Evolutionary conservation across 2,797 vertebrate species (phyloP).

Genomic region (Falco novaeseelandiae): DNA sequence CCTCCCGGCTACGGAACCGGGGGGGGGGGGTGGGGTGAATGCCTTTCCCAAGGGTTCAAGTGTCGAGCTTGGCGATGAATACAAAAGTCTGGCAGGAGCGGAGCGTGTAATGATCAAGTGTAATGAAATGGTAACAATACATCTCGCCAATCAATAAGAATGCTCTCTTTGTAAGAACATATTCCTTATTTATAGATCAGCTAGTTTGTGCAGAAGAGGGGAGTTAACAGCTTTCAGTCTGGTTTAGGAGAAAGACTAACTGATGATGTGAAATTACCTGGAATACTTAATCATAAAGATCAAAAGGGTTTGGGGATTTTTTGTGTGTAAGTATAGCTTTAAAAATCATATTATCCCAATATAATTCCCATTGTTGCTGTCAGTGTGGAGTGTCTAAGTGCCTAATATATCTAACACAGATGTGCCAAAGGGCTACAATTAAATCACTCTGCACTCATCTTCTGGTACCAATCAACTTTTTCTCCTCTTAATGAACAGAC

Average conservation of each 20-base stretch:
- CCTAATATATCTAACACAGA: constrained; percentile 34
- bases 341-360: constrained; percentile 44
- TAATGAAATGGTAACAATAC: constrained; percentile 1
- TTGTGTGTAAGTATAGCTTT: not conserved
- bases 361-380: constrained; percentile 50
- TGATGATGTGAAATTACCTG: constrained; percentile 38
- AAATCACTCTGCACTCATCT: constrained; percentile 63
- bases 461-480: constrained; percentile 63
- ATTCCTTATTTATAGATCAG: constrained; percentile 28
- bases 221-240: constrained; percentile 12
- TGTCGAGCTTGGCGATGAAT: not conserved
- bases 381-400: constrained; percentile 13
- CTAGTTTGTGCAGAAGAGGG: not conserved
- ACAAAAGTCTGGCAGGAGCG: not conserved
- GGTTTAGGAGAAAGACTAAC: constrained; percentile 27
- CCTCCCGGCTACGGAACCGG: accelerated
- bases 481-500: constrained; percentile 63
- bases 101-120: not conserved
- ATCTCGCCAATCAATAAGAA: not conserved
- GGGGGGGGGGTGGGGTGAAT: not conserved
- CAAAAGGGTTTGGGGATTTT: not conserved
- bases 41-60: not conserved
- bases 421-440: constrained; percentile 63
- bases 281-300: constrained; percentile 10
- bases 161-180: not conserved